A percentile compares a stretch with the other conserved stretches of the same genome.
phyloP scores from a whole-genome alignment of 2,888 invertebrate genomes.

The Corythucha ciliata region DNA sequence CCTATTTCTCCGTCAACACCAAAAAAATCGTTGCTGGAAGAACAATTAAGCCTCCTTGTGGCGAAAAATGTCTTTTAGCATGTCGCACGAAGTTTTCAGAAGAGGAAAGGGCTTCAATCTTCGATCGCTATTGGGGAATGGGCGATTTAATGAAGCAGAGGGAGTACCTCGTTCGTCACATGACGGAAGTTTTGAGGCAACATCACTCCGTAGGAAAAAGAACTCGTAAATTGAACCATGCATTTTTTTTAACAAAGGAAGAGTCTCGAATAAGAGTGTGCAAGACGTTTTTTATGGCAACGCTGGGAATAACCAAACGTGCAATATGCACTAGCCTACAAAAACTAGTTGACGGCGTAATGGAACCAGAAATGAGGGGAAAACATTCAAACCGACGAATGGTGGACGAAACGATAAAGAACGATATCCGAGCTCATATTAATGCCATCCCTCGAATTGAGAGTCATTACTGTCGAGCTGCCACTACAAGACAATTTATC shows the following conservation, averaged over 20 bases:
- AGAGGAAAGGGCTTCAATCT: background rate
- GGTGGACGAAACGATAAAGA: background rate
- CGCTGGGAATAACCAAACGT: background rate
- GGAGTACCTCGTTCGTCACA: background rate
- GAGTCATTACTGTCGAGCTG: conserved; percentile 25
- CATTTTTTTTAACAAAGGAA: background rate
- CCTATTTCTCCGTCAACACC: background rate
- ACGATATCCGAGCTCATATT: conserved; percentile 11
- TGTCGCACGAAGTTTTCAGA: background rate
- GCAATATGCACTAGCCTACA: background rate
- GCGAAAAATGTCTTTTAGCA: background rate
- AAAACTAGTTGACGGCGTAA: background rate
- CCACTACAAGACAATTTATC: background rate
- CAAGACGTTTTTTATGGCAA: background rate
- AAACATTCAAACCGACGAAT: background rate
- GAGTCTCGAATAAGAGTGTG: background rate
- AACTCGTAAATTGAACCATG: background rate
- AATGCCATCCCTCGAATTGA: conserved; percentile 10
- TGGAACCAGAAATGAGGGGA: background rate
- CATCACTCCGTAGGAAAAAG: background rate
- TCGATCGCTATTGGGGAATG: background rate
- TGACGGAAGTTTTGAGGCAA: background rate
- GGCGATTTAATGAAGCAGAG: background rate
- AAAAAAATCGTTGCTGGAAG: background rate
- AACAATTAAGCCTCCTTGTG: conserved; percentile 1